Conservation (phyloP, 2,888 invertebrate genomes). For the Gastrophysa polygoni region DNA sequence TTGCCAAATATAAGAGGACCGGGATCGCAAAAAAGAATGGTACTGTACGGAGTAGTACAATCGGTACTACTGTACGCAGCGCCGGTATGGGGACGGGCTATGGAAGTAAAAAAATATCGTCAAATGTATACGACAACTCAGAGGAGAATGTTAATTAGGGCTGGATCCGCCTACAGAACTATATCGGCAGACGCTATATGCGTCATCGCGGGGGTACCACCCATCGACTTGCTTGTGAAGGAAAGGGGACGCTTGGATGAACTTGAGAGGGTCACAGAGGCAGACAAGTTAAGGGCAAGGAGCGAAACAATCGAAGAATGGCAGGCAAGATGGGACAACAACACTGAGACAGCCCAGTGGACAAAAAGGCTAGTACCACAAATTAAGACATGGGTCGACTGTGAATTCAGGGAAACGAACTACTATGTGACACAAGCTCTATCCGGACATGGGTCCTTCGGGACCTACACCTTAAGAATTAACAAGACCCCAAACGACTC, state of each 20-base stretch:
- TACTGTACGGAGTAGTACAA: constrained; percentile 11
- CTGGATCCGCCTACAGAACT: constrained; percentile 22
- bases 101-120: constrained; percentile 13
- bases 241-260: neutral
- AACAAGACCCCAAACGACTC: neutral
- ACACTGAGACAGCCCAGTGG: neutral
- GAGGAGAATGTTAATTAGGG: constrained; percentile 14
- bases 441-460: neutral
- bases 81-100: constrained; percentile 17
- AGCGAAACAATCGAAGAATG: neutral
- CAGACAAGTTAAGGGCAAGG: neutral
- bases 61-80: constrained; percentile 22
- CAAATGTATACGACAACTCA: constrained; percentile 19
- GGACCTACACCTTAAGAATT: neutral
- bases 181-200: too few species aligned
- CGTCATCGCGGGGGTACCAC: too few species aligned
- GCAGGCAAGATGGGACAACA: neutral
- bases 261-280: neutral
- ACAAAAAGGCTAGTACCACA: neutral
- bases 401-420: neutral
- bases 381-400: neutral
- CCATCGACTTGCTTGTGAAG: too few species aligned
- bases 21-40: neutral
- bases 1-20: constrained; percentile 18
- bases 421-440: neutral